Base-by-base conservation (phyloP, 2,113 vertebrate species). In the Psophia crepitans region DNA sequence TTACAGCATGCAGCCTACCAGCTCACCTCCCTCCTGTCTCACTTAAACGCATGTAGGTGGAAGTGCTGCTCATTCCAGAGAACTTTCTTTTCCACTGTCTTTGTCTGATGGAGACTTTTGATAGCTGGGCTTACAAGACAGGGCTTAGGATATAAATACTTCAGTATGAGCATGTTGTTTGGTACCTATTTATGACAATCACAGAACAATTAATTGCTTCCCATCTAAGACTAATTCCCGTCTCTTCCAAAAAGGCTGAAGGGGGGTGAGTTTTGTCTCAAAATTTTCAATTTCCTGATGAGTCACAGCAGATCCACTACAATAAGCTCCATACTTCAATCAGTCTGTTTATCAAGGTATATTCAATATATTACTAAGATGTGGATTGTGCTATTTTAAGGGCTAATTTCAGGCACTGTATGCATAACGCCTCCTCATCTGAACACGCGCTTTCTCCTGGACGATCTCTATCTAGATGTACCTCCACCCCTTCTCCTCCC, bases 121-220 rank as follows among this genome's bases (percentile, higher is more conserved):
- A 89, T 93, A 79, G 88, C 96, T 63, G 93, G 80, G 95, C 86
- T 94, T 83, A 79, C 91, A 97, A 89, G 58, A 75, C 84, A 84
- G 84, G 89, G 87, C 88, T 96, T 78, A 93, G 91, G 93, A 96
- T 96, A 96, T 91, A 97, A 97, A 98, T 96, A 95, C 73, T 88
- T 82, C 83, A 75, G 43, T 51, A 84, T 0, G 0, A 94, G 85
- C 60, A 79, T 90, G 78, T 95, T 96, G 82, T 85, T 92, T 88
- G 91, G 81, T 91, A 94, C 39, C 95, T 97, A 94, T 95, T 87
- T 94, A 70, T 54, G 11, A 79, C 87, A 93, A 86, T 88, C 93
- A 93, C 49, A 76, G 91, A 91, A 96, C 96, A 97, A 97, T 93
- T 95, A 85, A 93, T 84, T 97, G 91, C 78, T 90, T 96, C 93